Conservation (phyloP, 1,140 invertebrate species). For the Venustaconcha ellipsiformis region DNA sequence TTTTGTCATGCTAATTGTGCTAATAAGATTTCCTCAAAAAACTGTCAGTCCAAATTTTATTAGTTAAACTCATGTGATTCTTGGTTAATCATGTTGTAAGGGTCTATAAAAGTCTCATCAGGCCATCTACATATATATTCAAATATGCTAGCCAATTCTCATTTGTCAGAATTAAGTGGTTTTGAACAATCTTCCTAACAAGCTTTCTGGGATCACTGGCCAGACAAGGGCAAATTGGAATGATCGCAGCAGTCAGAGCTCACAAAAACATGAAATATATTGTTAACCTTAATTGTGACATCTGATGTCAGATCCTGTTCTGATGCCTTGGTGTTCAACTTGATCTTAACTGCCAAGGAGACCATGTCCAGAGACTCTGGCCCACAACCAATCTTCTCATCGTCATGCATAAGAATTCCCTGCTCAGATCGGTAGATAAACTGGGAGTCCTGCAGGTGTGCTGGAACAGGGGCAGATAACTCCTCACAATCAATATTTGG, state of each 20-base stretch:
- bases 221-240: neutral
- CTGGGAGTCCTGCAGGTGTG: conserved; percentile 40
- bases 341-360: conserved; percentile 81
- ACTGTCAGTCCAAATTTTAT: no score
- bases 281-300: conserved; percentile 52
- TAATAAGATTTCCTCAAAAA: no score
- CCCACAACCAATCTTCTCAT: conserved; percentile 38
- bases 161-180: no score
- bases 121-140: no score
- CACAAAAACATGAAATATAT: neutral
- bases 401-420: conserved; percentile 37
- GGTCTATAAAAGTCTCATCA: no score
- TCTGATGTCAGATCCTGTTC: conserved; percentile 18
- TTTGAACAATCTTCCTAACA: no score
- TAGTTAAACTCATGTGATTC: no score
- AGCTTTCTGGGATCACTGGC: no score
- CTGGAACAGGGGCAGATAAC: conserved; percentile 21
- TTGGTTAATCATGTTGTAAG: no score
- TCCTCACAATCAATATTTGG: conserved; percentile 18
- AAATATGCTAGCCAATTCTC: no score
- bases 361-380: conserved; percentile 74
- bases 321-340: conserved; percentile 48
- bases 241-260: neutral
- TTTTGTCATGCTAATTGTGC: no score
- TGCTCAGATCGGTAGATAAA: conserved; percentile 56